Evolutionary conservation across 2,113 vertebrate species (phyloP).

Genomic region (Sigmodon hispidus): DNA sequence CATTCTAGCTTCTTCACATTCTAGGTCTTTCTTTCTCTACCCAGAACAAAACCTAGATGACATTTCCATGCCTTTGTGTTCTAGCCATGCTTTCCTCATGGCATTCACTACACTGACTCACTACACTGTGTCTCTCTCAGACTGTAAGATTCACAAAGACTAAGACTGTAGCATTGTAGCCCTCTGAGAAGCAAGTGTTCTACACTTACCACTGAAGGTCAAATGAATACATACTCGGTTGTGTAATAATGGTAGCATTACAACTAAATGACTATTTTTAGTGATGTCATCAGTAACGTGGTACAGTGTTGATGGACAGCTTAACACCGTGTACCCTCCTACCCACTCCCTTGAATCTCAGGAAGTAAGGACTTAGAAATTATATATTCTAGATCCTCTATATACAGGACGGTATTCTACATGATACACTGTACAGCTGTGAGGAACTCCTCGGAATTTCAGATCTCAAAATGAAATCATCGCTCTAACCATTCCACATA

Average conservation of each 20-base stretch:
- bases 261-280: neutral
- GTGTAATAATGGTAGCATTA: neutral
- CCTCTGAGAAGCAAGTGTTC: neutral
- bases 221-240: neutral
- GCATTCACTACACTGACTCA: neutral
- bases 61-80: neutral
- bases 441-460: neutral
- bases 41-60: neutral
- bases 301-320: neutral
- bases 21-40: neutral
- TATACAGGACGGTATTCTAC: too few relatives aligned
- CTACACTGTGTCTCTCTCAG: neutral
- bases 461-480: neutral
- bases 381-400: neutral
- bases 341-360: neutral
- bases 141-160: neutral
- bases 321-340: neutral
- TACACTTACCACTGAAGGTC: neutral
- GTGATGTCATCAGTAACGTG: neutral
- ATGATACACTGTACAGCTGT: neutral
- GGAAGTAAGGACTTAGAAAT: neutral
- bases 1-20: neutral
- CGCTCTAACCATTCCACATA: neutral
- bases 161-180: neutral
- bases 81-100: neutral